These are phyloP conservation scores for Psettodes erumei DNA, from an alignment of 2,113 vertebrate species.

Conservation along the genomic window DNA sequence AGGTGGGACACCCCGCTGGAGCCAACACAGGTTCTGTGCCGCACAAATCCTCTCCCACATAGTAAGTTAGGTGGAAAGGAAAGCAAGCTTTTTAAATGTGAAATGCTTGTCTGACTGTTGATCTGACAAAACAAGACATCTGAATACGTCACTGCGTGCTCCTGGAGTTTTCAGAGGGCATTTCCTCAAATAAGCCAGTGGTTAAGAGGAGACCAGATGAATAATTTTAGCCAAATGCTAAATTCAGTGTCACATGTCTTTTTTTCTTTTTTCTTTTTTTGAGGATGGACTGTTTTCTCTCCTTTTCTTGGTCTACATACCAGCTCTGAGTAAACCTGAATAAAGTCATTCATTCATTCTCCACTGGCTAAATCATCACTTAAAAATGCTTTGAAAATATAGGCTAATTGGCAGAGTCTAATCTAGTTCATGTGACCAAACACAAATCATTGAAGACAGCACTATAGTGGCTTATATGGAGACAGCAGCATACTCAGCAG, in stretches of 20 bases:
- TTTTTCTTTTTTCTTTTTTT: background rate
- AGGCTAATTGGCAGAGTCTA: background rate
- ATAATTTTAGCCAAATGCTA: background rate
- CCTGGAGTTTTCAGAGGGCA: background rate
- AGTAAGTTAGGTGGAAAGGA: too few species aligned
- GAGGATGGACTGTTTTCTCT: background rate
- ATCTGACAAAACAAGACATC: too few species aligned
- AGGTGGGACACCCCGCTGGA: background rate
- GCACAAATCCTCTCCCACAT: background rate
- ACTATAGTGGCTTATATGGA: background rate
- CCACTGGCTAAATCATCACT: background rate
- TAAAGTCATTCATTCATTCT: background rate
- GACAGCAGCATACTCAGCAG: constrained; percentile 18
- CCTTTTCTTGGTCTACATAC: background rate
- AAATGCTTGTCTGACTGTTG: background rate
- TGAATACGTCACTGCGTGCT: background rate
- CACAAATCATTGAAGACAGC: constrained; percentile 13
- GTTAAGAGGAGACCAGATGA: background rate
- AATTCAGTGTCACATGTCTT: background rate
- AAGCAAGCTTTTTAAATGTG: too few species aligned
- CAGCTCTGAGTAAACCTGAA: background rate
- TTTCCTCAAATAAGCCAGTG: background rate
- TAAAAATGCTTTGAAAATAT: background rate
- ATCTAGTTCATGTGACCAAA: background rate
- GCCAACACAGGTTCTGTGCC: background rate